Base-by-base conservation (phyloP, 1,140 invertebrate species). In the Drosophila obscura region DNA sequence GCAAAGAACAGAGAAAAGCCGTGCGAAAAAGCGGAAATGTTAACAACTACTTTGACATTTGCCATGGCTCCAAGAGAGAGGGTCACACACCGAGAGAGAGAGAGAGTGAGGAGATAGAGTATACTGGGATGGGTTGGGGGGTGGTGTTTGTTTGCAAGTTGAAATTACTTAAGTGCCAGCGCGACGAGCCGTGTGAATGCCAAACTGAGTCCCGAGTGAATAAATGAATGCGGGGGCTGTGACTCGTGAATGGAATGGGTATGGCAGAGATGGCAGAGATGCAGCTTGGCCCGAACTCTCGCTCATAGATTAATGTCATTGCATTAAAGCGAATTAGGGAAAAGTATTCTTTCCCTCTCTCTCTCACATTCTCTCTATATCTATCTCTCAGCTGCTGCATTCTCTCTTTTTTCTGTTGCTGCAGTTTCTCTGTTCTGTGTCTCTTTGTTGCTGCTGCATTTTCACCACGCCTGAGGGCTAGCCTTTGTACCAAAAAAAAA, bases 21-120 rank as follows among this genome's bases (percentile, higher is more conserved):
- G 74, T 77, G 73, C 74, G 66, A 77, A 72, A 77, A 67, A 74
- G 67, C 71, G 71, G 78, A 88, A 88, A 80, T 88, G 83, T 88
- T 88, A 83, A 87, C 83, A 87, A 88, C 79, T 88, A 83, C 83
- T 88, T 88, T 88, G 79, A 88, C 83, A 87, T 77, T 87, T 79
- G 64, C 71, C 58, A 53, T 72, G 64, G 55, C 50, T 61, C 16
- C 11, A 35, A 24, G 52, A 58, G 49, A 57, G 39, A 46, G 62
- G 60, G 53, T 52, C 35, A 43, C 31, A 9, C 31, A 24, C 22
- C 9, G 43, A 22, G 45, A 69, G 50, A 57, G 39, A 46, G 8
- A 31, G 28, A 31, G 28, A 9, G 8, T 7, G 48, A 9, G 31
- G 31, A 35, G 31, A 35, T 8, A 35, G 31, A 35, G 31, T 11